These are phyloP conservation scores for Corythoichthys intestinalis DNA, from an alignment of 2,113 vertebrate genomes.

Conservation along the genomic window DNA sequence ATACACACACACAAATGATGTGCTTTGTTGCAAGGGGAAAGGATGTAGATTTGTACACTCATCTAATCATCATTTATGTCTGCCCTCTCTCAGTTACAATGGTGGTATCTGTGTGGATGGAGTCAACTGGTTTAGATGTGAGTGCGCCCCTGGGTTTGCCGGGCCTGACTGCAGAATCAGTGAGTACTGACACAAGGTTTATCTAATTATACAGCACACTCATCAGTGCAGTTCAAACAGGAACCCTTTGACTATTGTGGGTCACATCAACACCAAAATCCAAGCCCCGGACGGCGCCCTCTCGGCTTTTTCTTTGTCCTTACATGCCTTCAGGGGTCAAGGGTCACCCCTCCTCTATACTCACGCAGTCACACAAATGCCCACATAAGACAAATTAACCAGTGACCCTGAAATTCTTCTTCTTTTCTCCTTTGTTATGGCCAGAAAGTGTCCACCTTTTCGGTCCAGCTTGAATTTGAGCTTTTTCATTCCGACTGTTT, in stretches of 20 bases:
- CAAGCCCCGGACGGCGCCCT: conserved; percentile 45
- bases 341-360: conserved; percentile 66
- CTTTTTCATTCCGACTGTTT: conserved; percentile 34
- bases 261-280: conserved; percentile 58
- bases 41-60: conserved; percentile 35
- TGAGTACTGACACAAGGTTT: conserved; percentile 70
- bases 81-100: conserved; percentile 80
- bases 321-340: conserved; percentile 56
- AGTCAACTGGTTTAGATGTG: conserved; percentile 95
- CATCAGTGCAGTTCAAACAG: background rate
- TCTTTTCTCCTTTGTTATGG: conserved; percentile 50
- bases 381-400: conserved; percentile 69
- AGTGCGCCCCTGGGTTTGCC: conserved; percentile 89
- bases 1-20: conserved; percentile 12
- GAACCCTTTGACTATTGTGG: background rate
- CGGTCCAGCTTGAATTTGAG: conserved; percentile 47
- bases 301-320: conserved; percentile 40
- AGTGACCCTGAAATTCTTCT: conserved; percentile 66
- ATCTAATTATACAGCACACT: background rate
- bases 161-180: conserved; percentile 97
- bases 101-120: conserved; percentile 94
- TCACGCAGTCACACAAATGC: conserved; percentile 55
- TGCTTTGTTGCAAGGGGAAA: conserved; percentile 55
- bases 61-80: conserved; percentile 23
- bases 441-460: conserved; percentile 50